Evolutionary conservation across 2,113 vertebrate species (phyloP), one percentile per base, ranked within the genome.

Genomic region (Lota lota): DNA sequence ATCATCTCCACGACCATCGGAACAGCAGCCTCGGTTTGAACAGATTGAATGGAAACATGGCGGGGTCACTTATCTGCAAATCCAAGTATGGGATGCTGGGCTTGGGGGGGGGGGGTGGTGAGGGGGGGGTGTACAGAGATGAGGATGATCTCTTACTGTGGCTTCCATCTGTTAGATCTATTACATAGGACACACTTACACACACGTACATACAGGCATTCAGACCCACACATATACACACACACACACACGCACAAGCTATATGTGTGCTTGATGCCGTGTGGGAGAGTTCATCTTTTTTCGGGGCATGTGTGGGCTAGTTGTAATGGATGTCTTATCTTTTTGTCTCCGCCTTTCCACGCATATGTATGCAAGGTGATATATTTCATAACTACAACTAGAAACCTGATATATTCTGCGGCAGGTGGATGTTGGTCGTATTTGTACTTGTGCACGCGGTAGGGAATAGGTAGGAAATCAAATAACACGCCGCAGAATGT

Each of bases 291-390:
- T 56, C 53, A 17, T 56, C 18, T 82, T 78, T 75, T 82, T 78
- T 81, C 40, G 40, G 40, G 40, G 40, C 33, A 77, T 62, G 72
- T 80, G 84, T 85, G 80, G 71, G 85, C 68, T 87, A 60, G 53
- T 74, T 69, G 73, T 83, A 87, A 86, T 83, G 70, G 71, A 79
- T 79, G 66, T 84, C 71, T 85, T 82, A 81, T 83, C 81, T 82
- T 82, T 84, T 83, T 84, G 77, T 85, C 79, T 83, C 72, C 69
- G 60, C 85, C 24, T 88, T 5, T 81, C 75, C 71, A 83, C 79
- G 79, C 83, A 19, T n/a, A 10, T 14, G 78, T 83, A 83, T 88
- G 78, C 80, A 79, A 86, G 70, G 73, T 74, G 77, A 87, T 82
- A 75, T 70, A 70, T 88, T 87, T 86, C 72, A 81, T 85, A 84